A percentile compares a stretch with the other conserved stretches of the same genome.
phyloP scores from a whole-genome alignment of 2,797 vertebrate species.

The Brachymystax lenok region DNA sequence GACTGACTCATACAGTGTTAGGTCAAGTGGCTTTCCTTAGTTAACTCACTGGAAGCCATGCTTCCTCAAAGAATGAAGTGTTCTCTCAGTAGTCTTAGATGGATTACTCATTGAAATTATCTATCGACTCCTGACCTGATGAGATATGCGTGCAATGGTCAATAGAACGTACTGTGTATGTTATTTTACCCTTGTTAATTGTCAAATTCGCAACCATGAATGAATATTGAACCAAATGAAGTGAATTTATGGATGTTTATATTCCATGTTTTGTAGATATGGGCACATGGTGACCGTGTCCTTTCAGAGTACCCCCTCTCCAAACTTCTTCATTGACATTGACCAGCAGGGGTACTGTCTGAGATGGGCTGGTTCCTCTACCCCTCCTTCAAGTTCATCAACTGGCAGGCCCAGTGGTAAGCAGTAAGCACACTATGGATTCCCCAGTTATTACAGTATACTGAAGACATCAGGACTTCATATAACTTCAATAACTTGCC shows the following conservation, averaged over 20 bases:
- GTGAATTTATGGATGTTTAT: not conserved
- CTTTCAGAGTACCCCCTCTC: slow-evolving; percentile 75
- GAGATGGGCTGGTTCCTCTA: slow-evolving; percentile 80
- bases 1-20: not conserved
- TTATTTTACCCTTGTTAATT: not conserved
- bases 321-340: slow-evolving; percentile 73
- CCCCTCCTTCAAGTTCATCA: slow-evolving; percentile 75
- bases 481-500: no score
- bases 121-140: not conserved
- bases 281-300: slow-evolving; percentile 65
- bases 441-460: not conserved
- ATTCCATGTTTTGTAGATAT: slow-evolving; percentile 47
- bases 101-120: not conserved
- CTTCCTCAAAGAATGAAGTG: slow-evolving; percentile 7
- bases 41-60: not conserved
- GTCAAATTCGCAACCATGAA: not conserved
- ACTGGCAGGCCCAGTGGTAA: slow-evolving; percentile 82
- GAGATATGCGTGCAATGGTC: not conserved
- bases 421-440: not conserved
- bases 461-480: not conserved
- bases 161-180: not conserved
- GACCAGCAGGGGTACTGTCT: slow-evolving; percentile 72
- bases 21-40: not conserved
- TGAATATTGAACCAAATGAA: not conserved
- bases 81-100: not conserved